Evolutionary conservation across 2,888 invertebrate species (phyloP), one percentile per base, ranked within the genome.

Genomic region (Nasonovia ribisnigri): DNA sequence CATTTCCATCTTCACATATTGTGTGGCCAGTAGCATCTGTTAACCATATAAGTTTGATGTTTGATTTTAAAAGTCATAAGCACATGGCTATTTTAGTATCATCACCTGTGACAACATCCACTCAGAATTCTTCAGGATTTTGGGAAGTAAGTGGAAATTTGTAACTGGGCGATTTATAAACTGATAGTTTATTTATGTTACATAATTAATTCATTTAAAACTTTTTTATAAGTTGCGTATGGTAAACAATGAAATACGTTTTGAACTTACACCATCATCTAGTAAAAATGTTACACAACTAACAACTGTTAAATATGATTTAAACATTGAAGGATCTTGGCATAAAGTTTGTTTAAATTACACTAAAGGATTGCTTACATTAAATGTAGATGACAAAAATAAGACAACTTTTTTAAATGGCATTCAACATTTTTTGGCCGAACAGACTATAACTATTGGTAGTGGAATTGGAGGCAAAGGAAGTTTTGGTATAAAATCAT

Each of bases 1-100:
- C 98, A 92, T 98, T 98, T 96, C 97, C 98, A 94, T 98, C 98
- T 91, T 98, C 98, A 94, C 98, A 98, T 96, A 98, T 98, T 95
- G 98, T 98, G 97, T 98, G 98, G 98, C 98, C 98, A 90, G 97
- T 98, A 95, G 97, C 97, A 95, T 97, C 97, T 95, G 92, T 94
- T n/a, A 97, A 97, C 95, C 97, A 97, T 95, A 96, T 98, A 95
- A 97, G 97, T 96, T 96, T 98, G 95, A 97, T 97, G 95, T 98
- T 98, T 96, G 98, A 98, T 96, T 98, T 98, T 96, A 98, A 98
- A 96, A 98, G 98, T 94, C 97, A 97, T 95, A 97, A 97, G 95
- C 97, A 97, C 95, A 97, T 98, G 96, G 98, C 98, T 57, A 98
- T 98, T 88, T 96, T 98, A 95, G 98, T 98, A 92, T 98, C 98